Evolutionary conservation across 1,140 invertebrate genomes (phyloP), one percentile per base, ranked within the genome.

Genomic region (Nephila pilipes): DNA sequence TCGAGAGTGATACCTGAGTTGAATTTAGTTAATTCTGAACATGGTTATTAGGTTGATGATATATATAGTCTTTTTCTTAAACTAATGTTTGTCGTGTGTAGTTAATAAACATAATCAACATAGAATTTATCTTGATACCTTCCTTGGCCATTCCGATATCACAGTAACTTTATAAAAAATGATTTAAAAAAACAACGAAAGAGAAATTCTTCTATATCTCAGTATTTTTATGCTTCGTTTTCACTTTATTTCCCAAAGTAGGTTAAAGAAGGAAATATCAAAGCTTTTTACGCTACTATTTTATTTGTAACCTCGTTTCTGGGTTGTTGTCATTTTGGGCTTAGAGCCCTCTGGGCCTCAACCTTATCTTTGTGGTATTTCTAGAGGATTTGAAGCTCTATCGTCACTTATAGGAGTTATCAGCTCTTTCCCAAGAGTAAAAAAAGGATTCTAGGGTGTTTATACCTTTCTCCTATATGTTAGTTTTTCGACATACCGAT

Each of bases 391-490:
- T 69, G 63, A 25, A 25, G 63, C 63, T 69, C n/a, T 12, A 12
- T 69, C 63, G 29, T 69, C 63, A 69, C 63, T 69, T 69, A 69
- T 25, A 29, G 22, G 25, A 22, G n/a, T 69, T 69, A 69, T 69
- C 63, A 29, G 63, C n/a, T 3, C n/a, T 25, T 60, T 60, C 58
- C 58, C 58, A 22, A 60, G 58, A 5, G n/a, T 16, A 60, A 22
- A 60, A 60, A n/a, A n/a, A n/a, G n/a, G 58, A 22, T 60, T 18
- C 3, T 60, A 22, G 4, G 20, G 0, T 60, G 2, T 60, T 6
- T n/a, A n/a, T n/a, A n/a, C n/a, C n/a, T 60, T 60, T n/a, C 5
- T 20, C 16, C 16, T 4, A 18, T n/a, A n/a, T 6, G 58, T 22
- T 60, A 22, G 58, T 29, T 29, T 6, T 25, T 16, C 63, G 5